A percentile compares a stretch with the other conserved stretches of the same genome.
Evolutionary conservation across 2,113 vertebrate species (phyloP).

Genomic region (Aegithalos caudatus): DNA sequence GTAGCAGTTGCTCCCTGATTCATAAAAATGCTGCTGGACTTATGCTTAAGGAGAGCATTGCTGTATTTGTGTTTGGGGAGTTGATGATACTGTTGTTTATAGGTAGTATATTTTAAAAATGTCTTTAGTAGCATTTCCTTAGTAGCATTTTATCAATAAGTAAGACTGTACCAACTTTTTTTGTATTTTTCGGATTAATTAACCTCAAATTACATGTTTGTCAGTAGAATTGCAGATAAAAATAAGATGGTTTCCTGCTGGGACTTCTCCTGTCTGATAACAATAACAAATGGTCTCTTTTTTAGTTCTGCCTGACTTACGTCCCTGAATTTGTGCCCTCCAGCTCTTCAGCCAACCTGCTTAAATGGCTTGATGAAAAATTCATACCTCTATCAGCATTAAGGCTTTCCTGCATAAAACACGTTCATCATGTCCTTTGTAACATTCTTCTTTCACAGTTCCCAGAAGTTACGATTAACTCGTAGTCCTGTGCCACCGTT

Average conservation of each 20-base stretch:
- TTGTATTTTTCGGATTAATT: neutral
- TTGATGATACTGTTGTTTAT: neutral
- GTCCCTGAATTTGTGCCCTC: neutral
- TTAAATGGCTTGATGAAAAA: neutral
- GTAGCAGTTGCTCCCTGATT: neutral
- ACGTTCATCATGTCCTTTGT: neutral
- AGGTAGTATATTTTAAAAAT: neutral
- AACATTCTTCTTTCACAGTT: slow-evolving; percentile 64
- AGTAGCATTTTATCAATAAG: neutral
- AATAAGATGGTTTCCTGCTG: neutral
- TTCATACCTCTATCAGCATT: neutral
- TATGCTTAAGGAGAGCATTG: neutral
- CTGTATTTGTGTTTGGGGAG: neutral
- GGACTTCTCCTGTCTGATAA: neutral
- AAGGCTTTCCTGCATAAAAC: neutral
- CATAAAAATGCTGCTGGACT: neutral
- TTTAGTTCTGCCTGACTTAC: neutral
- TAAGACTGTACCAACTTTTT: neutral
- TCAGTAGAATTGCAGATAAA: neutral
- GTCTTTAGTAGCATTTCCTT: neutral
- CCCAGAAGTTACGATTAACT: slow-evolving; percentile 83
- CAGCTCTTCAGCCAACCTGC: neutral
- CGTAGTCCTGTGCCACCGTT: slow-evolving; percentile 77
- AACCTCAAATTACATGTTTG: rapidly evolving
- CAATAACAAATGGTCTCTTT: neutral